These are phyloP conservation scores for Amiota minor DNA, from an alignment of 2,888 invertebrate species.

Conservation along the genomic window DNA sequence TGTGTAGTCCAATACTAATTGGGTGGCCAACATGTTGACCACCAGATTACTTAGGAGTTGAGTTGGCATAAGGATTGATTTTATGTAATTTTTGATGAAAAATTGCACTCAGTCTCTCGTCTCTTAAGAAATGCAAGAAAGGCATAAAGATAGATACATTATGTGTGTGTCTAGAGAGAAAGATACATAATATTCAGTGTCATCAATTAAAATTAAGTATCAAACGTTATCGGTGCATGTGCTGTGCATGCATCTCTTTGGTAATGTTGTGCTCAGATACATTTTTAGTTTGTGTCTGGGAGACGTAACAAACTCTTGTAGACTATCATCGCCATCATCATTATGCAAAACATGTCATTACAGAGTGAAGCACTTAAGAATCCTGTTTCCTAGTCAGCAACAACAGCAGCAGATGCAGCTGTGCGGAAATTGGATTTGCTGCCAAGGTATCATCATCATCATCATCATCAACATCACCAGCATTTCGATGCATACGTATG, in stretches of 20 bases:
- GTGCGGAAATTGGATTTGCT: slow-evolving; percentile 27
- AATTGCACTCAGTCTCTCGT: background rate
- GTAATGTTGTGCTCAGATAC: background rate
- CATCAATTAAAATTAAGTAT: slow-evolving; percentile 69
- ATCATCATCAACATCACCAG: slow-evolving; percentile 28
- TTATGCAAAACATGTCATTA: slow-evolving; percentile 72
- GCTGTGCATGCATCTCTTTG: background rate
- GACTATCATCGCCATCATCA: slow-evolving; percentile 49
- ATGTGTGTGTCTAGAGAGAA: too few species aligned
- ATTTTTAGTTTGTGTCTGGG: background rate
- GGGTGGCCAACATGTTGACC: slow-evolving; percentile 44
- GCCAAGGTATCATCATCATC: slow-evolving; percentile 41
- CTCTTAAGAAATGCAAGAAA: too few species aligned
- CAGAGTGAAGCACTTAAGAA: slow-evolving; percentile 53
- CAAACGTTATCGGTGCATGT: slow-evolving; percentile 55
- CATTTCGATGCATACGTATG: slow-evolving; percentile 40
- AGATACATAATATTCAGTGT: slow-evolving; percentile 38
- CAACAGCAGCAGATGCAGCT: slow-evolving; percentile 52
- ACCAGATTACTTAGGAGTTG: background rate
- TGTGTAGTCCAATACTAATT: slow-evolving; percentile 12
- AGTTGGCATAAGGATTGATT: slow-evolving; percentile 66
- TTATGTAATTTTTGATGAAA: slow-evolving; percentile 39
- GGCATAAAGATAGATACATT: too few species aligned
- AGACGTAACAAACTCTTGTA: background rate
- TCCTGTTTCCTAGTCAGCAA: slow-evolving; percentile 5